Evolutionary conservation across 2,113 vertebrate genomes (phyloP), one percentile per base, ranked within the genome.

Genomic region (Melanerpes formicivorus): DNA sequence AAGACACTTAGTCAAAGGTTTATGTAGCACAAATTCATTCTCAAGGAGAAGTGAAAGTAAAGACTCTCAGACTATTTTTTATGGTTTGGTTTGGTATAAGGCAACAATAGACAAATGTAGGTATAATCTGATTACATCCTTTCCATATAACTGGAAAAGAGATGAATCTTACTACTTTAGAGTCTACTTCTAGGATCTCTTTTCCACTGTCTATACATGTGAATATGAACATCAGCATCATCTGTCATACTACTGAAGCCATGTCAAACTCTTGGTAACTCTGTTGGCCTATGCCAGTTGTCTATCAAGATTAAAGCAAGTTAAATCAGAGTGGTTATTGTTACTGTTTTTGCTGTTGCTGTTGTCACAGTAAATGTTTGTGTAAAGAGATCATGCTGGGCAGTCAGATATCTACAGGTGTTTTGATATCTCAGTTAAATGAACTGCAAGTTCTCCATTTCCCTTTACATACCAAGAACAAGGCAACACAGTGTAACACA

Each of bases 1-100:
- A 87, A 84, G 64, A 94, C 69, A 54, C 50, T 94, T 95, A 92
- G 55, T 95, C 90, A 91, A 85, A 96, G 63, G 54, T 95, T 88
- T 97, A 58, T 94, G 83, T 70, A 93, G 54, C 67, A 46, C 77
- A 81, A 93, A 96, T 91, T 95, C 56, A 54, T 94, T 97, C 90
- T 92, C 86, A 97, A 97, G 96, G 95, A 96, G 87, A 97, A 84
- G 62, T 88, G 62, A 93, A 94, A 93, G 44, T 63, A 96, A 94
- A 48, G 69, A 80, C 32, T 62, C 54, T 92, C 52, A 80, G 72
- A 13, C 52, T 80, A 67, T 63, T 66, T 76, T 13, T 64, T n/a
- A 30, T n/a, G 23, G 18, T 18, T 23, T 21, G 40, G 40, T 34
- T 52, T 25, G 40, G 40, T 26, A 5, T 2, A 8, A 88, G 64